Percentiles rank a stretch among this genome's conserved stretches.
Evolutionary conservation across 2,113 vertebrate species (phyloP).

Genomic region (Indicator indicator): DNA sequence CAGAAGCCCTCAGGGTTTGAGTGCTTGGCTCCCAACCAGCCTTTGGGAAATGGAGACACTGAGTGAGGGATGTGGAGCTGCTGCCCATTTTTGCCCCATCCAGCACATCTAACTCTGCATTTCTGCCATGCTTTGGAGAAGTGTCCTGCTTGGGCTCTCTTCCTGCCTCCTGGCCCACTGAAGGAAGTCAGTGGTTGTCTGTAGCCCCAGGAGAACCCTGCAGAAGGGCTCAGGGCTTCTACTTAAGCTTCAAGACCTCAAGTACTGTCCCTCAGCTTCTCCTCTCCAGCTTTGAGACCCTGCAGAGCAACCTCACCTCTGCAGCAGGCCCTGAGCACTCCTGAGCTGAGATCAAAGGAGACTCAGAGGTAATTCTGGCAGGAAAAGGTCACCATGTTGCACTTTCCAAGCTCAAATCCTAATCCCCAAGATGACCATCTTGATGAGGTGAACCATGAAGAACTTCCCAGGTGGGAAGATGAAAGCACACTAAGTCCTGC

Average conservation of each 20-base stretch:
- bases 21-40: rapidly evolving
- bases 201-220: rapidly evolving
- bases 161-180: rapidly evolving
- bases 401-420: background rate
- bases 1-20: rapidly evolving
- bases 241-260: background rate
- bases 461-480: background rate
- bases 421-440: background rate
- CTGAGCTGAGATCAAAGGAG: conserved; percentile 22
- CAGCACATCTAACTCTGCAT: no score
- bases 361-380: background rate
- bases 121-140: rapidly evolving
- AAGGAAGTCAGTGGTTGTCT: rapidly evolving
- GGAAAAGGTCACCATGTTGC: background rate
- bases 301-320: background rate
- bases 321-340: background rate
- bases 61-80: background rate
- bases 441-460: background rate
- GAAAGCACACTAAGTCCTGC: background rate
- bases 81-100: background rate
- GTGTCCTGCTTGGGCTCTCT: background rate
- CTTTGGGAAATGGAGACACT: background rate
- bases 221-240: background rate
- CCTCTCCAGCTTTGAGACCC: background rate
- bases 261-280: background rate